These are phyloP conservation scores for Polyommatus icarus DNA, from an alignment of 2,888 invertebrate species.

Conservation along the genomic window DNA sequence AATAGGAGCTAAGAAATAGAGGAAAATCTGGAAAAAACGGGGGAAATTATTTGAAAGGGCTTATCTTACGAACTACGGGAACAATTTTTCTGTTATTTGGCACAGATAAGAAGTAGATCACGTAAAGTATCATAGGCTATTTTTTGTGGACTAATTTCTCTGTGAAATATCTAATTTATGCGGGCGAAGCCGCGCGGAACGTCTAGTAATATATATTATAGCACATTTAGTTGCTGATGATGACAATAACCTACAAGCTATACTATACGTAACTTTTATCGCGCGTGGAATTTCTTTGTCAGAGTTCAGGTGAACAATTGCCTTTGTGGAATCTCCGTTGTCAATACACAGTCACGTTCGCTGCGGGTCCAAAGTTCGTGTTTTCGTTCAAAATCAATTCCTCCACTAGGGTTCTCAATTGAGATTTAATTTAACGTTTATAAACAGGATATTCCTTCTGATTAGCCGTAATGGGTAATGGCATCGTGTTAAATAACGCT, in stretches of 20 bases:
- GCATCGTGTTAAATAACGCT: not conserved
- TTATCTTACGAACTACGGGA: too few species aligned
- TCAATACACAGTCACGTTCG: slow-evolving; percentile 31
- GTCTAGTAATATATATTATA: too few species aligned
- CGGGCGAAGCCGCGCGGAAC: too few species aligned
- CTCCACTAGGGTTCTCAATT: slow-evolving; percentile 29
- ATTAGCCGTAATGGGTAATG: slow-evolving; percentile 7
- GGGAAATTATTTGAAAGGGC: too few species aligned
- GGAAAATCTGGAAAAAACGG: too few species aligned
- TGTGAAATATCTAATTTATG: too few species aligned
- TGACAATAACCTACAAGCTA: not conserved
- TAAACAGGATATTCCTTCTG: slow-evolving; percentile 3
- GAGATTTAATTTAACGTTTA: slow-evolving; percentile 15
- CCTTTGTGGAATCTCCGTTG: slow-evolving; percentile 35
- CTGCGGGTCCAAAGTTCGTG: slow-evolving; percentile 38
- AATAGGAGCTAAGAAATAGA: too few species aligned
- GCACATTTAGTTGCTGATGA: not conserved
- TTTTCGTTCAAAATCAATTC: slow-evolving; percentile 40
- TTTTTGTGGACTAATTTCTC: too few species aligned
- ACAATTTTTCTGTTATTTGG: too few species aligned
- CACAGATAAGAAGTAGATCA: too few species aligned
- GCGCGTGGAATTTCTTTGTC: slow-evolving; percentile 27
- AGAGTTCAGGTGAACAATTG: slow-evolving; percentile 32
- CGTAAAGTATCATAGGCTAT: too few species aligned
- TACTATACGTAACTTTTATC: not conserved